Base-by-base conservation (phyloP, 2,888 invertebrate species). In the Campoletis raptor region DNA sequence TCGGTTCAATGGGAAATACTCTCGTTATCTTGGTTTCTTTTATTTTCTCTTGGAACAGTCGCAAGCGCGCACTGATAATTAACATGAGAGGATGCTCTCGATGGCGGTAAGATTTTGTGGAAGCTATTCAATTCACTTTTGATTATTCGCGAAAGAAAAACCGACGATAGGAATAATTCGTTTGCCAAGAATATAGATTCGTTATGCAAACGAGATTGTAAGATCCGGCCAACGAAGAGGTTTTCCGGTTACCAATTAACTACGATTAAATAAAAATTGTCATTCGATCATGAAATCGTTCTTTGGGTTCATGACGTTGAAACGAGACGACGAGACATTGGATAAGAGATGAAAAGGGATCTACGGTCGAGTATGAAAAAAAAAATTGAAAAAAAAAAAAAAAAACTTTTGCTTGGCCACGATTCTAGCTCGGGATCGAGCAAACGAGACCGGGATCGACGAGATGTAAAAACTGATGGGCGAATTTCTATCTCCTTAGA, bases 401-500 rank as follows among this genome's bases (percentile, higher is more conserved):
- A 76, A 66, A 15, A 30, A 66, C 81, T 64, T 74, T 42, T 61
- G 77, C 61, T 61, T 36, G 21, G 67, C 42, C 66, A n/a, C 12
- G 66, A 12, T n/a, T 5, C 42, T 7, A 69, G 69, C 21, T 48
- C n/a, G 21, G 24, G 48, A 66, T 48, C 24, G 66, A 67, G 30
- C 18, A 18, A 45, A 64, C n/a, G 73, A 69, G 57, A 80, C 36
- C 74, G 74, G 79, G 69, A 70, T 74, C 86, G 86, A 82, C 79
- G 82, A 77, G 82, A 82, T 87, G 85, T 87, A 85, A 87, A 87
- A 87, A 87, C 69, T 84, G 84, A 85, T 85, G 84, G 70, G 76
- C 70, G 70, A 87, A 87, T 85, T 87, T 87, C 86, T 81, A 87
- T 85, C 86, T 79, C 78, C 88, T 90, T 86, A 88, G 88, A 89